Evolutionary conservation across 2,113 vertebrate species (phyloP), one percentile per base, ranked within the genome.

Genomic region (Clarias macrocephalus): DNA sequence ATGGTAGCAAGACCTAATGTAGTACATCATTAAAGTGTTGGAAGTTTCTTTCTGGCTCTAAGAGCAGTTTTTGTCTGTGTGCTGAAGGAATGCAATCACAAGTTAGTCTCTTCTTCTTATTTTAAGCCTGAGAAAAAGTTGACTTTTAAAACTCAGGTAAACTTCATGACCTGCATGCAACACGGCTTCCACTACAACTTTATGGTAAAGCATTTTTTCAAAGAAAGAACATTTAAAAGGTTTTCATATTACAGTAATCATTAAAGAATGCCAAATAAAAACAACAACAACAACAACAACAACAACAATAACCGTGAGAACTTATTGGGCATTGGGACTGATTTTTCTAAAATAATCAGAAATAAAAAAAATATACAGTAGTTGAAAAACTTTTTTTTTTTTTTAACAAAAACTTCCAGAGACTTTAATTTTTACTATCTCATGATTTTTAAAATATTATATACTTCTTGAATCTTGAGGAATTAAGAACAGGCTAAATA

Each of bases 11-110:
- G 37, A 63, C 54, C 37, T 82, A 82, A 87, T 82, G 80, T 82
- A 62, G 57, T 87, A 75, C 85, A 73, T 82, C 79, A 81, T 72
- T 72, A 73, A 60, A 42, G 80, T 33, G 28, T 33, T 18, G 73
- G 54, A 82, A 75, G 33, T 52, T 65, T 5, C 18, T 79, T 86
- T 82, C 85, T 82, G 85, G 56, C 79, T 72, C 65, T 60, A 21
- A 54, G 23, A 70, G 30, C 63, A 60, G 54, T 48, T 87, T 87
- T 63, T 62, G 56, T 62, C 59, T 33, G 70, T 77, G 57, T 63
- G 10, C 84, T 85, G 84, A 52, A 60, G 59, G n/a, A 77, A 77
- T 85, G 84, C 42, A 66, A 56, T 33, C 84, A 73, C 56, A 57
- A 80, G 77, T 59, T 59, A 1, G 9, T 30, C 75, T 18, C 52